phyloP scores from a whole-genome alignment of 2,113 vertebrate genomes.

The Elanoides forficatus region DNA sequence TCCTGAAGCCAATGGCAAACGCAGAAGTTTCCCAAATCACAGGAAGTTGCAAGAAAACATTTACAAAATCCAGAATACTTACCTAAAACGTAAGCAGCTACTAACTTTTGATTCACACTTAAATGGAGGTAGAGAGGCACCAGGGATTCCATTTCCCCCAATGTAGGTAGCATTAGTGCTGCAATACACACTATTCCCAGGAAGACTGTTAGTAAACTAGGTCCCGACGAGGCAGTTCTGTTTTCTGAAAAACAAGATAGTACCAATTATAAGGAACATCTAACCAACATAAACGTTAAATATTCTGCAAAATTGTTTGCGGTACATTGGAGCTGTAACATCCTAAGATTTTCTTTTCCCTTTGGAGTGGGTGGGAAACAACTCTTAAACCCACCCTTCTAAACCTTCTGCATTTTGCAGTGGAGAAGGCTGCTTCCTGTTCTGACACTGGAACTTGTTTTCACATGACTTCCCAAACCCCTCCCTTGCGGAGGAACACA shows the following conservation, averaged over 20 bases:
- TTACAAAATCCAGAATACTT: slow-evolving; percentile 35
- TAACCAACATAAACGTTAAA: rapidly evolving
- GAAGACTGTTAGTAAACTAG: slow-evolving; percentile 94
- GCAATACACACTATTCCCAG: slow-evolving; percentile 91
- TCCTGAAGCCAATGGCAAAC: neutral
- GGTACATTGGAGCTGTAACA: neutral
- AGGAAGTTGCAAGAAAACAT: neutral
- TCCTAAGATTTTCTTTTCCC: neutral
- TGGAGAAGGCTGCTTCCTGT: neutral
- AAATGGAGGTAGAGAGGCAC: slow-evolving; percentile 99
- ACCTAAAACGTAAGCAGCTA: slow-evolving; percentile 99
- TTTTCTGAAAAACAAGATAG: slow-evolving; percentile 75
- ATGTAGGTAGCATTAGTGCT: slow-evolving; percentile 94
- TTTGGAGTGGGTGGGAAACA: neutral
- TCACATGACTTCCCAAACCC: neutral
- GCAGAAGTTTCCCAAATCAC: neutral
- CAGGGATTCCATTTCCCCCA: slow-evolving; percentile 94
- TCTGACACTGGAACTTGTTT: slow-evolving; percentile 23
- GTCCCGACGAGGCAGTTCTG: slow-evolving; percentile 86
- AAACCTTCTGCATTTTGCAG: neutral
- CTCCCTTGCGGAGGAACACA: neutral
- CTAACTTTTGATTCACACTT: slow-evolving; percentile 99
- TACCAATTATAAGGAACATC: neutral
- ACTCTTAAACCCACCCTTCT: neutral
- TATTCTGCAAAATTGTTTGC: neutral